phyloP scores from a whole-genome alignment of 2,113 vertebrate species.

The Budorcas taxicolor region DNA sequence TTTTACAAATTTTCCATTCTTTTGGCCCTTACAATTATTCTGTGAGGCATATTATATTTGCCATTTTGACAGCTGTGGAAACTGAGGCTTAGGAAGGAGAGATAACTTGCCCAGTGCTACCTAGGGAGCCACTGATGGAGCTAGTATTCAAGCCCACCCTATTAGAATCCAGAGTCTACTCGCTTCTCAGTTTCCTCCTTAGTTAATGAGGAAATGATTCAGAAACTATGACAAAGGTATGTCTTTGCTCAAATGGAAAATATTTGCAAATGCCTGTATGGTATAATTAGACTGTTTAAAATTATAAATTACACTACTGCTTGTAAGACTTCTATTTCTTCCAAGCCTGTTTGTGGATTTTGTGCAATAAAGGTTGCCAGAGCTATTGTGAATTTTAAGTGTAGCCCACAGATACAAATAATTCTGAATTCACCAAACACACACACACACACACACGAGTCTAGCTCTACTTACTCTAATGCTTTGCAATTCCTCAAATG shows the following conservation, averaged over 20 bases:
- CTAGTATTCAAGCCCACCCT: not conserved
- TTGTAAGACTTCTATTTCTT: conserved; percentile 3
- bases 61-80: not conserved
- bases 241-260: not conserved
- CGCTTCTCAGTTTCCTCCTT: not conserved
- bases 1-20: not conserved
- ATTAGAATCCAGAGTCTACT: not conserved
- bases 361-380: not conserved
- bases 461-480: not conserved
- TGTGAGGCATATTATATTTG: not conserved
- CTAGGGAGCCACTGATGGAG: not conserved
- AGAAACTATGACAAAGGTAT: not conserved
- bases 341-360: not conserved
- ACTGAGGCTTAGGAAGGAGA: not conserved
- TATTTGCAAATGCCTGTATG: not conserved
- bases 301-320: not conserved
- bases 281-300: not conserved
- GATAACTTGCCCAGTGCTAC: not conserved
- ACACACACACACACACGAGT: not conserved
- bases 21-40: not conserved
- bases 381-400: not conserved
- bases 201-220: not conserved
- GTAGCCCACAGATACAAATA: not conserved
- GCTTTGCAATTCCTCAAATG: not conserved
- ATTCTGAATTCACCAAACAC: not conserved